phyloP scores from a whole-genome alignment of 2,888 invertebrate genomes.

The Microctonus aethiopoides region DNA sequence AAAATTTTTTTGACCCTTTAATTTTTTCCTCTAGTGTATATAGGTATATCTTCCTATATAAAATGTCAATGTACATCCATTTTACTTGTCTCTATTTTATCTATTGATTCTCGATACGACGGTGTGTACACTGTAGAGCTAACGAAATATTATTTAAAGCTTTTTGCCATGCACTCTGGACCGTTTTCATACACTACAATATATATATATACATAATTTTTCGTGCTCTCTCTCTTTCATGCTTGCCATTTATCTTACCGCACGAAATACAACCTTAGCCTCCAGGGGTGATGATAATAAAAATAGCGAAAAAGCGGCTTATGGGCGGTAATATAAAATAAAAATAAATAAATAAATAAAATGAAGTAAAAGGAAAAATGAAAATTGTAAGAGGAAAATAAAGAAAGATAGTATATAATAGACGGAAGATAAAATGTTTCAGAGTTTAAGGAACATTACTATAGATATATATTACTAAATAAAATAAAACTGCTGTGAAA shows the following conservation, averaged over 20 bases:
- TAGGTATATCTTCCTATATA: not conserved
- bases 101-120: constrained; percentile 41
- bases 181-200: constrained; percentile 1
- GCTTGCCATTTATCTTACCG: not conserved
- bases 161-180: not conserved
- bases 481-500: not conserved
- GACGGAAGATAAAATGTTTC: constrained; percentile 46
- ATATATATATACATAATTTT: not conserved
- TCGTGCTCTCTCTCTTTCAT: not conserved
- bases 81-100: constrained; percentile 22
- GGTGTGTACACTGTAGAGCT: constrained; percentile 2
- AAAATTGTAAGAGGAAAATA: not conserved
- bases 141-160: constrained; percentile 25
- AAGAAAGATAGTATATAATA: constrained; percentile 8
- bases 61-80: not conserved
- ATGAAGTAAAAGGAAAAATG: not conserved
- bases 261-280: constrained; percentile 7
- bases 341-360: constrained; percentile 6
- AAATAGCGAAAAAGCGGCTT: constrained; percentile 14
- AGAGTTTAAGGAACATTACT: not conserved
- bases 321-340: not conserved
- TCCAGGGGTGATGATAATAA: constrained; percentile 20
- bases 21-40: not conserved
- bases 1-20: no score
- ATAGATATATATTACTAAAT: not conserved